phyloP scores from a whole-genome alignment of 37 sponge, comb jelly and placozoan species.

The Cliona cf. orientalis region DNA sequence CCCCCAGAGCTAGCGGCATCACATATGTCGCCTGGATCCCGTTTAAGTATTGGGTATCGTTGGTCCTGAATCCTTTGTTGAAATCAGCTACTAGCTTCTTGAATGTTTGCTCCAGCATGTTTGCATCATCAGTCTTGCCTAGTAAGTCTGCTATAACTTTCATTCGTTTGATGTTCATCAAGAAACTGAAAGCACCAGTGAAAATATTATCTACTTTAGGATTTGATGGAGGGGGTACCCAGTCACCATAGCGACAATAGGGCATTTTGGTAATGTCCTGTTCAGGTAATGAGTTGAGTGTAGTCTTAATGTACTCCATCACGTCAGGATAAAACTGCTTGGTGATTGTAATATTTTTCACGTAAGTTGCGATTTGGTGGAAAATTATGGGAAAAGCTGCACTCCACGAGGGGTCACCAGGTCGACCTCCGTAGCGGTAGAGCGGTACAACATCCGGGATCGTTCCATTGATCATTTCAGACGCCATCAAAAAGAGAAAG shows the following conservation, averaged over 20 bases:
- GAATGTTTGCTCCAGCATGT: neutral
- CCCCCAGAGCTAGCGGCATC: constrained; percentile 51
- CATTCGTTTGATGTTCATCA: constrained; percentile 43
- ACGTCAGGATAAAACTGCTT: constrained; percentile 14
- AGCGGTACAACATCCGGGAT: constrained; percentile 79
- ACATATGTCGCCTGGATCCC: constrained; percentile 59
- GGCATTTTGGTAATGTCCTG: constrained; percentile 37
- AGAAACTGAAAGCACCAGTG: constrained; percentile 63
- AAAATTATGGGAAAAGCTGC: constrained; percentile 65
- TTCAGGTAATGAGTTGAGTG: constrained; percentile 38
- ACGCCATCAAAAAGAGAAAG: constrained; percentile 39
- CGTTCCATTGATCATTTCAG: constrained; percentile 49
- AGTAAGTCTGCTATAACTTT: constrained; percentile 37
- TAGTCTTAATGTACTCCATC: constrained; percentile 25
- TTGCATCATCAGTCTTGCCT: constrained; percentile 4
- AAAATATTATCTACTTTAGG: constrained; percentile 31
- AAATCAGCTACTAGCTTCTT: constrained; percentile 17
- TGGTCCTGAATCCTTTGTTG: constrained; percentile 49
- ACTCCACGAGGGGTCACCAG: constrained; percentile 82
- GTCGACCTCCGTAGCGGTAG: constrained; percentile 58
- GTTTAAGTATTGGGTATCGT: constrained; percentile 20
- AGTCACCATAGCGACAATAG: constrained; percentile 77
- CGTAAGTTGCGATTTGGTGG: constrained; percentile 46
- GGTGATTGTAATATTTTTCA: constrained; percentile 24
- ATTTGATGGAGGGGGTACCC: constrained; percentile 72